A percentile compares a stretch with the other conserved stretches of the same genome.
Evolutionary conservation across 2,888 invertebrate species (phyloP).

Genomic region (Lasioglossum lativentre): DNA sequence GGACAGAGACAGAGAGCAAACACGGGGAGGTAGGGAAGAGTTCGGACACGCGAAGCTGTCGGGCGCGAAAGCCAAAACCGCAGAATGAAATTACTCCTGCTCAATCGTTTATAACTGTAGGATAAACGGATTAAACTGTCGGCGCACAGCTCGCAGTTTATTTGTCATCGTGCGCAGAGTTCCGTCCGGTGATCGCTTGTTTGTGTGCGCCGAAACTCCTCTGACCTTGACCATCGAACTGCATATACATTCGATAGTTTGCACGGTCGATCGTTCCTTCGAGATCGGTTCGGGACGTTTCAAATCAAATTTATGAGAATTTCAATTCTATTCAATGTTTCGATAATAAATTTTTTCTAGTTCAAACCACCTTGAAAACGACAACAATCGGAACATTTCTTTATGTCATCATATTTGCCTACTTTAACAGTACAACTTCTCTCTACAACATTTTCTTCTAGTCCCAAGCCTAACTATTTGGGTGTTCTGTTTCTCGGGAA

Average conservation of each 20-base stretch:
- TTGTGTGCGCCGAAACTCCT: conserved; percentile 55
- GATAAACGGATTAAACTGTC: conserved; percentile 80
- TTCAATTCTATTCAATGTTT: too few relatives aligned
- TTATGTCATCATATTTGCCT: too few relatives aligned
- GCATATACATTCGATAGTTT: conserved; percentile 10
- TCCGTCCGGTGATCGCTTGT: conserved; percentile 46
- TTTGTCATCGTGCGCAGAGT: conserved; percentile 72
- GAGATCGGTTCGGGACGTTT: not conserved
- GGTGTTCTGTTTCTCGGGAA: too few relatives aligned
- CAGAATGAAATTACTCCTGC: conserved; percentile 81
- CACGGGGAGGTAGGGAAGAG: conserved; percentile 27
- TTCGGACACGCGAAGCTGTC: conserved; percentile 61
- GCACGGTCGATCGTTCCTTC: not conserved
- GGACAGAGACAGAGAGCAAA: conserved; percentile 16
- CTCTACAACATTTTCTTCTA: too few relatives aligned
- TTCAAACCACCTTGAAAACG: too few relatives aligned
- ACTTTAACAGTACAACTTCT: too few relatives aligned
- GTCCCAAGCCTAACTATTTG: too few relatives aligned
- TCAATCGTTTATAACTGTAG: conserved; percentile 79
- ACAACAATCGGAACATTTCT: too few relatives aligned
- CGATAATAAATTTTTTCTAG: too few relatives aligned
- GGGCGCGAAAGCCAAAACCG: conserved; percentile 79
- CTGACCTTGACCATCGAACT: conserved; percentile 57
- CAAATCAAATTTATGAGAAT: too few relatives aligned
- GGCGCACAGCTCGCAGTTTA: conserved; percentile 75